Conservation (phyloP, 2,888 invertebrate genomes). For the Euspilapteryx auroguttella region DNA sequence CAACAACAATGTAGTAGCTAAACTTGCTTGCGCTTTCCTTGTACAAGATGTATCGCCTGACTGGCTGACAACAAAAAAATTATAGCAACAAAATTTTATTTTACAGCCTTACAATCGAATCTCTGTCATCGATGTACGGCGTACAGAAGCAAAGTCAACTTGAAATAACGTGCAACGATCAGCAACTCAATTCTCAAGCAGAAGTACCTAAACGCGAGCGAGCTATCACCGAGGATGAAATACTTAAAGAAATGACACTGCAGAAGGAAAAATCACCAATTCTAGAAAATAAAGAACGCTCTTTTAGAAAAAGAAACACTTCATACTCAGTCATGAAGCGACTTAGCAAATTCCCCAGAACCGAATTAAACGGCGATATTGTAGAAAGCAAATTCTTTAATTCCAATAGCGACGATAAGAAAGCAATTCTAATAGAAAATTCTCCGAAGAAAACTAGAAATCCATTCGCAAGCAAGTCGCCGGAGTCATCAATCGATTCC, state of each 20-base stretch:
- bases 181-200: conserved; percentile 12
- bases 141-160: too few relatives aligned
- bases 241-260: conserved; percentile 11
- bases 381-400: conserved; percentile 65
- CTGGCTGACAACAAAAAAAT: too few relatives aligned
- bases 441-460: conserved; percentile 10
- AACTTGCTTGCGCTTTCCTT: too few relatives aligned
- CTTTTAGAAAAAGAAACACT: conserved; percentile 27
- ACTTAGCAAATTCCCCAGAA: conserved; percentile 54
- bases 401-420: conserved; percentile 9
- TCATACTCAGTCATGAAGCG: conserved; percentile 33
- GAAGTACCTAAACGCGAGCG: conserved; percentile 14
- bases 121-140: conserved; percentile 44
- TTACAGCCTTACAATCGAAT: conserved; percentile 45
- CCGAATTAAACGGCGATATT: conserved; percentile 35
- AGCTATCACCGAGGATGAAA: conserved; percentile 15
- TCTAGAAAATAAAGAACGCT: conserved; percentile 37
- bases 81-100: conserved; percentile 9
- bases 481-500: too few relatives aligned
- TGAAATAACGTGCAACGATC: too few relatives aligned
- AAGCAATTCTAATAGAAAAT: conserved; percentile 11
- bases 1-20: too few relatives aligned
- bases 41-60: too few relatives aligned
- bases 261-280: conserved; percentile 37
- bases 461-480: too few relatives aligned